Percentiles rank a stretch among this genome's conserved stretches.
These are phyloP conservation scores for Paracentrotus lividus DNA, from an alignment of 53 echinoderm and acorn worm genomes.

Conservation along the genomic window DNA sequence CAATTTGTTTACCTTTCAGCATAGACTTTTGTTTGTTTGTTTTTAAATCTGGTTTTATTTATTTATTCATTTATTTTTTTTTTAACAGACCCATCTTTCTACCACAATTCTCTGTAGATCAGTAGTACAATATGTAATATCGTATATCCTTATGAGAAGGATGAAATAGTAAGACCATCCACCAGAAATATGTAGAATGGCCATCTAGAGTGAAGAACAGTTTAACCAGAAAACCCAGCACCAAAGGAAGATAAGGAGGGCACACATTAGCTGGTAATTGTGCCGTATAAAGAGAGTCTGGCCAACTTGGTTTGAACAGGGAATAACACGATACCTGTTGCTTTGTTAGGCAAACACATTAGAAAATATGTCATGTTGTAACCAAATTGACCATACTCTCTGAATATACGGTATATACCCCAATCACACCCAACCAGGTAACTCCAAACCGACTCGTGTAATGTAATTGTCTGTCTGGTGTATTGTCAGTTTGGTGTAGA, in stretches of 20 bases:
- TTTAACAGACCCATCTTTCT: background rate
- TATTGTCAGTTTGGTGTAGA: background rate
- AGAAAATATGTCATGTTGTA: too few relatives aligned
- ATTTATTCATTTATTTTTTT: background rate
- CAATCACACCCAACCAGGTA: too few relatives aligned
- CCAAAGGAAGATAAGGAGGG: background rate
- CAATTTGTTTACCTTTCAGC: too few relatives aligned
- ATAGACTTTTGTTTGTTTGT: background rate
- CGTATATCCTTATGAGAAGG: background rate
- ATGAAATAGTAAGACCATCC: slow-evolving; percentile 26
- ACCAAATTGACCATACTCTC: too few relatives aligned
- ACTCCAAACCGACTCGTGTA: too few relatives aligned
- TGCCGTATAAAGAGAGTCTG: too few relatives aligned
- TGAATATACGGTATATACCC: too few relatives aligned
- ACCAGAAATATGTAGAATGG: background rate
- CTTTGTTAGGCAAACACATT: too few relatives aligned
- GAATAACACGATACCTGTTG: too few relatives aligned
- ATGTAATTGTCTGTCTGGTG: background rate
- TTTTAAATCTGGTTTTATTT: background rate
- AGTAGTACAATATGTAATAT: background rate
- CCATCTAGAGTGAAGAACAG: background rate
- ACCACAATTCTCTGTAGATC: background rate
- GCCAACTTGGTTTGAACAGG: too few relatives aligned
- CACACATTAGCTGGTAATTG: background rate
- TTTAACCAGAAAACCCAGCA: background rate